Evolutionary conservation across 2,888 invertebrate genomes (phyloP).

Genomic region (Perdita meconis): DNA sequence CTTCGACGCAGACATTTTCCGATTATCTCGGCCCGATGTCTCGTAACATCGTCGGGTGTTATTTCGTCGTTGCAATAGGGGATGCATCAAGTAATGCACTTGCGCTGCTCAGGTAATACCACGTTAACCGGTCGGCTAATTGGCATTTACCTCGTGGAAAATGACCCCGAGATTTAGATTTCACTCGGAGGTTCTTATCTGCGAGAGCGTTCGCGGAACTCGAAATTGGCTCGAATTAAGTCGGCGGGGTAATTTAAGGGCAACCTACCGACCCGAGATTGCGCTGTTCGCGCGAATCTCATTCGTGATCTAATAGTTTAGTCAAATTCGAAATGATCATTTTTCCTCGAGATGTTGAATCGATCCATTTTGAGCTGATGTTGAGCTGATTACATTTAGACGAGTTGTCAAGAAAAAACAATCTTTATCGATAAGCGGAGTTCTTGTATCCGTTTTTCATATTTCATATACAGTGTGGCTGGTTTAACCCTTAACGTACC

Average conservation of each 20-base stretch:
- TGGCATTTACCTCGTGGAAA: constrained; percentile 77
- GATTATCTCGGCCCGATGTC: constrained; percentile 1
- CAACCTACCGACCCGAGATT: constrained; percentile 24
- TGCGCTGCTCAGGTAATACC: constrained; percentile 66
- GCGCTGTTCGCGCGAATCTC: constrained; percentile 15
- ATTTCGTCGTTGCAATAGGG: constrained; percentile 58
- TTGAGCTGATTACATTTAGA: neutral
- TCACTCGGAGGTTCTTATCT: constrained; percentile 48
- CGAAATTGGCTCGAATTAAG: constrained; percentile 62
- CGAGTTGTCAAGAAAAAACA: neutral
- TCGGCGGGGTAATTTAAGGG: constrained; percentile 53
- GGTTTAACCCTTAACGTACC: too few relatives aligned
- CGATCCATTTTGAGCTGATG: too few relatives aligned
- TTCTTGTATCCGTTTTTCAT: too few relatives aligned
- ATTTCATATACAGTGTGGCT: too few relatives aligned
- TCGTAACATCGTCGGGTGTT: constrained; percentile 53
- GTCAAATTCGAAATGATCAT: neutral
- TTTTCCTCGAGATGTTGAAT: neutral
- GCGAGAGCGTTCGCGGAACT: constrained; percentile 35
- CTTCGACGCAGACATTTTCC: constrained; percentile 5
- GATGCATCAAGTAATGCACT: constrained; percentile 61
- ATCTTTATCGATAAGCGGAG: too few relatives aligned
- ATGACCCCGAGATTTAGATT: constrained; percentile 71
- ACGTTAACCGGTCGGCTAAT: constrained; percentile 76
- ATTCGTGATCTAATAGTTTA: constrained; percentile 17